These are phyloP conservation scores for Limnothrissa miodon DNA, from an alignment of 2,113 vertebrate genomes.

Conservation along the genomic window DNA sequence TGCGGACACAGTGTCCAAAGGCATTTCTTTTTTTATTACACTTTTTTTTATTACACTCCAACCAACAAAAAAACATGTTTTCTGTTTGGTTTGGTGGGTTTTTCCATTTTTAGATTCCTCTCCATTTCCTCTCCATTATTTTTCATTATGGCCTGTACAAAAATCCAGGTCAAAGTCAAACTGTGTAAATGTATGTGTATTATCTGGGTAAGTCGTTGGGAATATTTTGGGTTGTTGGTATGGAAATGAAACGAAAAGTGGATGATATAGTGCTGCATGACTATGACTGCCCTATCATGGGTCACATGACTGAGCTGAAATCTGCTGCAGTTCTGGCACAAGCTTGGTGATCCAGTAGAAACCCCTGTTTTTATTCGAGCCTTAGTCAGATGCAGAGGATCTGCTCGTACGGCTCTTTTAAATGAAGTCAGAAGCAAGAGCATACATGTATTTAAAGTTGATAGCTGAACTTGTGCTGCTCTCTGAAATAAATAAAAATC, in stretches of 20 bases:
- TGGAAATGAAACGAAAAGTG: neutral
- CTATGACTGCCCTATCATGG: neutral
- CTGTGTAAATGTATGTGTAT: neutral
- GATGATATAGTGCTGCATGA: neutral
- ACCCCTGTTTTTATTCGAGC: neutral
- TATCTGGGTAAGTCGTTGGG: neutral
- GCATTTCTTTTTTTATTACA: no score
- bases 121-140: no score
- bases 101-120: no score
- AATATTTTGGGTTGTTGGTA: neutral
- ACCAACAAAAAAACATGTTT: no score
- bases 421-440: neutral
- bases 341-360: neutral
- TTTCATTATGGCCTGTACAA: no score
- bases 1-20: no score
- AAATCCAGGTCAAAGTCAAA: neutral
- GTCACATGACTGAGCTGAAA: neutral
- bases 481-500: neutral
- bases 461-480: neutral
- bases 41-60: no score
- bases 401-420: neutral
- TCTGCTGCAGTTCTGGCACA: neutral
- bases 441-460: neutral
- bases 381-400: neutral
- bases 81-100: no score